Conservation (phyloP, 2,113 vertebrate genomes). For the Ovibos moschatus region DNA sequence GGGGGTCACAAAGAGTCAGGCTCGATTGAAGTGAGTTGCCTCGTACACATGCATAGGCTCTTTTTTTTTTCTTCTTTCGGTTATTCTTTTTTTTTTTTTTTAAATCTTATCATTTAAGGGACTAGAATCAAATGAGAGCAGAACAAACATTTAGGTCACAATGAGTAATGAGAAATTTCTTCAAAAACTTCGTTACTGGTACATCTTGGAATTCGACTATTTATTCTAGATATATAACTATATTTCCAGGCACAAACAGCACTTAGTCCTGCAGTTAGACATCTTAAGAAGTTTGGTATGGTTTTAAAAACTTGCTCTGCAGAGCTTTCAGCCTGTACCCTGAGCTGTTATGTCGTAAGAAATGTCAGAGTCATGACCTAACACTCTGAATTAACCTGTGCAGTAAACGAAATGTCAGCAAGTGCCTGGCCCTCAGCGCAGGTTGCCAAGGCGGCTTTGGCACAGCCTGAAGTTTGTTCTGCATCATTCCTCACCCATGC, state of each 20-base stretch:
- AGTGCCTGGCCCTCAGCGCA: neutral
- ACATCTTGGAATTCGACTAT: neutral
- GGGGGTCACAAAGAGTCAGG: neutral
- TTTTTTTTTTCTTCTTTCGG: too few relatives aligned
- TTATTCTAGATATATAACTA: neutral
- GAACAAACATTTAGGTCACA: neutral
- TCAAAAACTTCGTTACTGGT: neutral
- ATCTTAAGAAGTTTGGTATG: neutral
- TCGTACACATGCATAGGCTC: neutral
- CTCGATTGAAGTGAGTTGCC: neutral
- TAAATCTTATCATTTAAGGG: neutral
- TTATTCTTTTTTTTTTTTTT: too few relatives aligned
- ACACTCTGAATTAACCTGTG: neutral
- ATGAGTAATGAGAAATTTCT: neutral
- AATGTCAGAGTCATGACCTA: neutral
- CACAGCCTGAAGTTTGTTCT: neutral
- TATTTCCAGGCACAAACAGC: neutral
- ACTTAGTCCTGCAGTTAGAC: neutral
- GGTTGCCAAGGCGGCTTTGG: slow-evolving; percentile 17
- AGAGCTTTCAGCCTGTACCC: too few relatives aligned
- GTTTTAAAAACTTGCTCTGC: neutral
- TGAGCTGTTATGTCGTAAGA: neutral
- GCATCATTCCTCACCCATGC: slow-evolving; percentile 35
- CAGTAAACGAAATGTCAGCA: neutral
- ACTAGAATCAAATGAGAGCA: neutral